These are phyloP conservation scores for Galagoides demidoff DNA, from an alignment of 2,797 vertebrate genomes.

Conservation along the genomic window DNA sequence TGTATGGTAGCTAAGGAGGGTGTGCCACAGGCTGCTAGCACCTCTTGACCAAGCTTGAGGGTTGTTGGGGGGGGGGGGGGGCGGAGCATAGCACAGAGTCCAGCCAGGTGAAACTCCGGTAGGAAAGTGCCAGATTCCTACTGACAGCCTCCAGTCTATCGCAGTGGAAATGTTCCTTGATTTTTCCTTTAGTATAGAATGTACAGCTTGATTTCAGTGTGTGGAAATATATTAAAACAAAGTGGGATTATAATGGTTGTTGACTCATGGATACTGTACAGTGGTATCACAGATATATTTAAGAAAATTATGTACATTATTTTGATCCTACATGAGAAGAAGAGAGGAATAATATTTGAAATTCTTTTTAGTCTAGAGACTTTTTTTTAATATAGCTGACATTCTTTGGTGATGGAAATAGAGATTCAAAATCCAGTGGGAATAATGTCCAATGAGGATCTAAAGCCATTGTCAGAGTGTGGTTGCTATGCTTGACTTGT, in stretches of 20 bases:
- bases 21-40: accelerated
- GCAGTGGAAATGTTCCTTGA: background rate
- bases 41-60: accelerated
- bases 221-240: background rate
- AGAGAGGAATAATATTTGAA: constrained; percentile 36
- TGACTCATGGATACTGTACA: background rate
- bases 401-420: constrained; percentile 48
- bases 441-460: background rate
- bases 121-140: background rate
- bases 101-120: accelerated
- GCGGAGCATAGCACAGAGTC: background rate
- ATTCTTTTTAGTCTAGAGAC: constrained; percentile 44
- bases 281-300: background rate
- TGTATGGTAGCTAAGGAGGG: background rate
- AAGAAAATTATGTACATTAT: constrained; percentile 44
- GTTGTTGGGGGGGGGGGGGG: background rate
- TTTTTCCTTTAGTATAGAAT: background rate
- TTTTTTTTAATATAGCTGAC: constrained; percentile 28
- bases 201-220: constrained; percentile 7
- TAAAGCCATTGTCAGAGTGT: background rate
- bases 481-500: background rate
- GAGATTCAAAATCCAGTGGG: constrained; percentile 27
- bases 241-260: background rate
- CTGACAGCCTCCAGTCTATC: background rate
- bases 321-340: constrained; percentile 41